These are phyloP conservation scores for Arrhopalites spinosus DNA, from an alignment of 2,888 invertebrate species.

Conservation along the genomic window DNA sequence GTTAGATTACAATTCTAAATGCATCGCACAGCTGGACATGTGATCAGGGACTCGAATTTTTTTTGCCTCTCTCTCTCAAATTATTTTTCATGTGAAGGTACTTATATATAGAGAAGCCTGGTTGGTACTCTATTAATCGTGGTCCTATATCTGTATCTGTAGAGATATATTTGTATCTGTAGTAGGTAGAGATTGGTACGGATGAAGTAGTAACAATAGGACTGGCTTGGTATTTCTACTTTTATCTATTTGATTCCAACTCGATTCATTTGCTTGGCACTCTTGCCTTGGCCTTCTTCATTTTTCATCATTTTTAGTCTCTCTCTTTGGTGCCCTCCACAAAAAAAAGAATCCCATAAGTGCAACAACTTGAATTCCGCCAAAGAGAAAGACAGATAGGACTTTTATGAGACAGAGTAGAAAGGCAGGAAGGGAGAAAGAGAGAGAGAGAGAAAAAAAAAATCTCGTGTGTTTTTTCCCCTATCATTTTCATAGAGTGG, in stretches of 20 bases:
- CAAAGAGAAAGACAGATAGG: conserved; percentile 13
- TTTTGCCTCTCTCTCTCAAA: conserved; percentile 9
- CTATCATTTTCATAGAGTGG: background rate
- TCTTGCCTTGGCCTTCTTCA: conserved; percentile 20
- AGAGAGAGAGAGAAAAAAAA: conserved; percentile 1
- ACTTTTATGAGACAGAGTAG: background rate
- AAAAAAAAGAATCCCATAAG: conserved; percentile 5
- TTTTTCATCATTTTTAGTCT: conserved; percentile 29
- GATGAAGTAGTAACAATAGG: conserved; percentile 15
- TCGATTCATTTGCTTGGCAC: conserved; percentile 26
- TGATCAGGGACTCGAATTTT: conserved; percentile 43
- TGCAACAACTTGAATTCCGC: conserved; percentile 18
- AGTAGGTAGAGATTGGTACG: too few relatives aligned
- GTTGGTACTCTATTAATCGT: conserved; percentile 29
- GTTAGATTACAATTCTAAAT: conserved; percentile 47
- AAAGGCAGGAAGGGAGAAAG: background rate
- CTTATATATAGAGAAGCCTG: background rate
- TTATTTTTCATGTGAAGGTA: conserved; percentile 32
- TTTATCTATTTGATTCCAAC: conserved; percentile 29
- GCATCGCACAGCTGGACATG: conserved; percentile 55
- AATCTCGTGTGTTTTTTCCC: too few relatives aligned
- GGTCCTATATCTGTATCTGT: background rate
- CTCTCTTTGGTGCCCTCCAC: background rate
- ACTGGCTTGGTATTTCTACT: conserved; percentile 21
- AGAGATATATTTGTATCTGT: too few relatives aligned